phyloP scores from a whole-genome alignment of 2,888 invertebrate genomes.

The Amphimallon solstitiale region DNA sequence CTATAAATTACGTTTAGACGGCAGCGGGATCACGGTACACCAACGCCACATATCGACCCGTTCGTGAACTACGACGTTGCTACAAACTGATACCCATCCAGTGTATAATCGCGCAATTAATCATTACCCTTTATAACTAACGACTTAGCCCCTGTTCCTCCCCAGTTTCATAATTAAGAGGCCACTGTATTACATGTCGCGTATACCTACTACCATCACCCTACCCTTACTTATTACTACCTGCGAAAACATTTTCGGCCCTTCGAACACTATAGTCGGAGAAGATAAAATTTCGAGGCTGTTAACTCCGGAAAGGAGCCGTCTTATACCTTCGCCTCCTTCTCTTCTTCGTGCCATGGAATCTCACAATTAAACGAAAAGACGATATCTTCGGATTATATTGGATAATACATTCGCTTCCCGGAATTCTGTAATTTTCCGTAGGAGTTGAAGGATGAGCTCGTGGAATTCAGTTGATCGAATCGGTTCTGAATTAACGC shows the following conservation, averaged over 20 bases:
- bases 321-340: background rate
- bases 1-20: too few relatives aligned
- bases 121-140: conserved; percentile 52
- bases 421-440: conserved; percentile 59
- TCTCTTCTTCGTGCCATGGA: conserved; percentile 26
- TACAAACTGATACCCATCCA: conserved; percentile 53
- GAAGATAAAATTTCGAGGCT: conserved; percentile 10
- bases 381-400: conserved; percentile 56
- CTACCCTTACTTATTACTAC: background rate
- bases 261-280: background rate
- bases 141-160: conserved; percentile 46
- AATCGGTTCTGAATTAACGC: conserved; percentile 51
- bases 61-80: conserved; percentile 5
- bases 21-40: background rate
- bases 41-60: conserved; percentile 20
- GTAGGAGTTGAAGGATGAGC: conserved; percentile 45
- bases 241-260: background rate
- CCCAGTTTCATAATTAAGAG: conserved; percentile 50
- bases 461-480: conserved; percentile 48
- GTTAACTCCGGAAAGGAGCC: conserved; percentile 2
- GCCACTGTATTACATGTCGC: conserved; percentile 33
- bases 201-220: background rate
- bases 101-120: conserved; percentile 53
- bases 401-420: conserved; percentile 60
- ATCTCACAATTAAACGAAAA: conserved; percentile 46